phyloP scores from a whole-genome alignment of 1,140 invertebrate genomes.

The Scaptomyza hsui region DNA sequence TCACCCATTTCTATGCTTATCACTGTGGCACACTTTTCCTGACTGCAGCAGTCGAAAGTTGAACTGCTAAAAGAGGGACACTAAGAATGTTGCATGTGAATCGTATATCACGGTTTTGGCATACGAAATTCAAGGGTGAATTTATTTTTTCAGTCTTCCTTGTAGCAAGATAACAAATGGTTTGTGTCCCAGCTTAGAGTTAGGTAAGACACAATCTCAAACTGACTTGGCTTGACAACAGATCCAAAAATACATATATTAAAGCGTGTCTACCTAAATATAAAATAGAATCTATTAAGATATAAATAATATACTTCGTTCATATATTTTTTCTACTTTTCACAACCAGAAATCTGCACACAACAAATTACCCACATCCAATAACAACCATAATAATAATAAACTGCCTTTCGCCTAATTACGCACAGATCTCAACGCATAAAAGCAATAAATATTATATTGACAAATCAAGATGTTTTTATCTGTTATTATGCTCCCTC shows the following conservation, averaged over 20 bases:
- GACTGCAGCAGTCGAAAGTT: conserved; percentile 58
- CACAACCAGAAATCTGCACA: neutral
- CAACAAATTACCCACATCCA: conserved; percentile 25
- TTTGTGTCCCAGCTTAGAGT: too few species aligned
- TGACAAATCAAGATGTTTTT: conserved; percentile 80
- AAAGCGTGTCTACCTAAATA: too few species aligned
- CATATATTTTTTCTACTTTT: too few species aligned
- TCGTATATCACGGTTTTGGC: too few species aligned
- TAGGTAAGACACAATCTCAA: too few species aligned
- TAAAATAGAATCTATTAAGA: too few species aligned
- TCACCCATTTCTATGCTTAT: conserved; percentile 61
- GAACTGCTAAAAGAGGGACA: conserved; percentile 5
- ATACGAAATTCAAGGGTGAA: conserved; percentile 49
- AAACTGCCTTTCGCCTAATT: conserved; percentile 62
- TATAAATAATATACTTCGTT: too few species aligned
- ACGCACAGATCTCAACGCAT: conserved; percentile 55
- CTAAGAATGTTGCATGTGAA: too few species aligned
- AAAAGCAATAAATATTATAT: conserved; percentile 78
- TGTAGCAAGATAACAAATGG: neutral
- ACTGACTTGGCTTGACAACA: too few species aligned
- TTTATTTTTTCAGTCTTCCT: conserved; percentile 13
- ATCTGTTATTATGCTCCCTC: conserved; percentile 44
- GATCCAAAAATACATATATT: too few species aligned
- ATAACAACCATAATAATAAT: conserved; percentile 57
- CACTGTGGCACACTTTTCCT: conserved; percentile 59